Evolutionary conservation across 2,113 vertebrate species (phyloP).

Genomic region (Apistogramma diplotaenia): DNA sequence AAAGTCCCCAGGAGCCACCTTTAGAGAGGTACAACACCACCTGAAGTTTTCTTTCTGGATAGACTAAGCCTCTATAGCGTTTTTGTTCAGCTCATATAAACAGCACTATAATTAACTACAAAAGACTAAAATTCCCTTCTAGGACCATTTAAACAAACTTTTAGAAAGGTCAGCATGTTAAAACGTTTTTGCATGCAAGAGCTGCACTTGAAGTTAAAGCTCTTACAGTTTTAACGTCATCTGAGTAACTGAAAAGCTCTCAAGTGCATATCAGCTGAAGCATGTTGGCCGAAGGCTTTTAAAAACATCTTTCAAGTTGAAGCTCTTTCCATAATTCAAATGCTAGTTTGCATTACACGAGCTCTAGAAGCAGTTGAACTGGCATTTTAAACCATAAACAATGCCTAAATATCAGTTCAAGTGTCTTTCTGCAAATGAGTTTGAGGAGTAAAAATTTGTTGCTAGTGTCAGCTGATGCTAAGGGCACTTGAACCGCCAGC

Average conservation of each 20-base stretch:
- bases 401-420: not conserved
- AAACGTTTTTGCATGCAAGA: not conserved
- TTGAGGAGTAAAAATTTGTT: not conserved
- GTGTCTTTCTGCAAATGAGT: not conserved
- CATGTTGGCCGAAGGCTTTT: not conserved
- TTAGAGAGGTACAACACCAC: constrained; percentile 83
- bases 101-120: not conserved
- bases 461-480: not conserved
- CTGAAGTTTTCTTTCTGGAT: not conserved
- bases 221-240: not conserved
- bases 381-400: not conserved
- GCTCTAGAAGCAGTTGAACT: not conserved
- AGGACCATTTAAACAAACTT: not conserved
- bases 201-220: not conserved
- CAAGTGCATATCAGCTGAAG: not conserved
- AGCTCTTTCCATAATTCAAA: not conserved
- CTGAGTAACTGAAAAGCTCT: not conserved
- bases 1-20: constrained; percentile 85
- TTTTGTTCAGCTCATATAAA: not conserved
- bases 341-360: not conserved
- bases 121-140: not conserved
- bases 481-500: not conserved
- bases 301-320: not conserved
- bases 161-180: not conserved
- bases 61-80: not conserved